Evolutionary conservation across 1,140 invertebrate species (phyloP).

Genomic region (Apocrypta bakeri): DNA sequence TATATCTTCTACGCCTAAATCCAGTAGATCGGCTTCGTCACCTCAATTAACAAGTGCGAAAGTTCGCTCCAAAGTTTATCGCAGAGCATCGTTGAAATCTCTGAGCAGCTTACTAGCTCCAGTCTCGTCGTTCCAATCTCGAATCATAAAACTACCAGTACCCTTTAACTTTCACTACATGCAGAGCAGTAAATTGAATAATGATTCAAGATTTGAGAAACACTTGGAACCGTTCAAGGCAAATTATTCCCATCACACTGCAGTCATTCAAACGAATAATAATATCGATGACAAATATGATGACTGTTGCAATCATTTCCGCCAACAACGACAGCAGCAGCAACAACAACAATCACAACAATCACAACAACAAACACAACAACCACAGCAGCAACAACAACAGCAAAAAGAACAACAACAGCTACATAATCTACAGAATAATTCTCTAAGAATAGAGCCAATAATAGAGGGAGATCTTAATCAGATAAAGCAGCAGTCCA

Average conservation of each 20-base stretch:
- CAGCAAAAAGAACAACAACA: too few species aligned
- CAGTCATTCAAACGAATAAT: conserved; percentile 58
- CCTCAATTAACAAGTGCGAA: conserved; percentile 61
- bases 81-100: conserved; percentile 66
- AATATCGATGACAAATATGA: conserved; percentile 46
- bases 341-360: conserved; percentile 55
- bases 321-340: conserved; percentile 54
- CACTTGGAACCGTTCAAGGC: not conserved
- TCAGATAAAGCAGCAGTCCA: conserved; percentile 46
- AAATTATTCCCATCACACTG: conserved; percentile 61
- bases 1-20: not conserved
- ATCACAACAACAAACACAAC: not conserved
- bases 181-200: conserved; percentile 57
- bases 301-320: conserved; percentile 48
- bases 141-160: conserved; percentile 59
- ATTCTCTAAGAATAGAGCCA: not conserved
- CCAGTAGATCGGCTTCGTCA: conserved; percentile 61
- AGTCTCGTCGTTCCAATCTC: conserved; percentile 25
- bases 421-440: not conserved
- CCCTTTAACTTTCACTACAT: too few species aligned
- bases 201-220: conserved; percentile 56
- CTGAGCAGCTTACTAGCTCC: conserved; percentile 43
- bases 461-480: not conserved
- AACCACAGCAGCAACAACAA: too few species aligned
- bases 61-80: conserved; percentile 68